Percentiles rank a stretch among this genome's conserved stretches.
These are phyloP conservation scores for Gobius niger DNA, from an alignment of 2,113 vertebrate species.

Conservation along the genomic window DNA sequence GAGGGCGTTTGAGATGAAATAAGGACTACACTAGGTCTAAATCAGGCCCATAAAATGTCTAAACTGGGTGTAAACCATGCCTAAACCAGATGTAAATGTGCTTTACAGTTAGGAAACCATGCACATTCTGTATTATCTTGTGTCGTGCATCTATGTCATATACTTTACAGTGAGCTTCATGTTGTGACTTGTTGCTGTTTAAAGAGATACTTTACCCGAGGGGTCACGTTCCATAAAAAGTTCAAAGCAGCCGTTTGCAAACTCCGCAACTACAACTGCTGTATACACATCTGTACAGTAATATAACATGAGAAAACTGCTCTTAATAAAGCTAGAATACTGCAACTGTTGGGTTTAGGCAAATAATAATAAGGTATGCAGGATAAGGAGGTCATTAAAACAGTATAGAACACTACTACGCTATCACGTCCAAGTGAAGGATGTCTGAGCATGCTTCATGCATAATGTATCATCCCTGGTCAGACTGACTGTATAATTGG, in stretches of 20 bases:
- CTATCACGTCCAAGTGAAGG: neutral
- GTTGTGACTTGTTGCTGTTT: neutral
- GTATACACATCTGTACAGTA: neutral
- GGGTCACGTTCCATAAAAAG: neutral
- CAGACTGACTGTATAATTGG: constrained; percentile 3
- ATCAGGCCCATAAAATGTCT: too few relatives aligned
- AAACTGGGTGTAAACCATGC: too few relatives aligned
- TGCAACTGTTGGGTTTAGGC: neutral
- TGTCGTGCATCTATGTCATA: too few relatives aligned
- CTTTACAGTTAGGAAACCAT: too few relatives aligned
- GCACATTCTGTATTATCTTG: too few relatives aligned
- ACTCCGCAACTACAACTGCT: neutral
- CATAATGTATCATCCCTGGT: neutral
- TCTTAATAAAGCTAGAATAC: neutral
- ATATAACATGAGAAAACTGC: neutral
- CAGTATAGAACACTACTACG: neutral
- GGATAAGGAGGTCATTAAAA: neutral
- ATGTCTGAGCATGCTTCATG: neutral
- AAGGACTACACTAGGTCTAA: too few relatives aligned
- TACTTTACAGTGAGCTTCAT: neutral
- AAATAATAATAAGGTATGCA: neutral
- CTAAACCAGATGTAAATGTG: too few relatives aligned
- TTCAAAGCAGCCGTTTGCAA: neutral
- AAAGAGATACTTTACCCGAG: neutral
- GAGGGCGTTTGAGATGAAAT: too few relatives aligned